Evolutionary conservation across 2,888 invertebrate genomes (phyloP).

Genomic region (Fissipunctia ypsillon): DNA sequence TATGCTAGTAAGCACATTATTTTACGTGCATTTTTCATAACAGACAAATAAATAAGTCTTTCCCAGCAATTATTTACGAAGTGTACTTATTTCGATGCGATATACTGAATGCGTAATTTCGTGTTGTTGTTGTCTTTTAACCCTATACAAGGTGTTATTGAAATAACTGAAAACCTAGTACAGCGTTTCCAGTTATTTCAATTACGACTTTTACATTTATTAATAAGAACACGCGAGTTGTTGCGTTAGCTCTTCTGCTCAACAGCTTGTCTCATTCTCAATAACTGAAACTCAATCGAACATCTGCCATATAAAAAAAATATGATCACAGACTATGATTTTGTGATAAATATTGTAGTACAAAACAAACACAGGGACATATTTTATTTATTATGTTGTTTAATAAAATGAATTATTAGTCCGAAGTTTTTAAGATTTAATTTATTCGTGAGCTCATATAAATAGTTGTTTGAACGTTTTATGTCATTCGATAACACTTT

Average conservation of each 20-base stretch:
- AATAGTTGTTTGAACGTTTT: not conserved
- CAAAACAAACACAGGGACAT: conserved; percentile 6
- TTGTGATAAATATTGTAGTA: conserved; percentile 35
- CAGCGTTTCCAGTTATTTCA: not conserved
- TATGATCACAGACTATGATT: not conserved
- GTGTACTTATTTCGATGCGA: not conserved
- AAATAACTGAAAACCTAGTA: not conserved
- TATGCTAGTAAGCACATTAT: not conserved
- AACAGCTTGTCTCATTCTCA: not conserved
- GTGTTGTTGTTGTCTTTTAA: not conserved
- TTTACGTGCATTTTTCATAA: not conserved
- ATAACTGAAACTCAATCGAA: not conserved
- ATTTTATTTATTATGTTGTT: conserved; percentile 1
- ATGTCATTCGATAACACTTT: not conserved
- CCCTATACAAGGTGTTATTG: not conserved
- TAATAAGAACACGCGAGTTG: not conserved
- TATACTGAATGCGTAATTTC: not conserved
- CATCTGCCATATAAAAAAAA: not conserved
- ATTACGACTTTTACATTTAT: not conserved
- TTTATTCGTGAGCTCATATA: not conserved
- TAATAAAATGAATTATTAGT: not conserved
- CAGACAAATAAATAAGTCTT: not conserved
- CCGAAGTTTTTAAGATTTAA: not conserved
- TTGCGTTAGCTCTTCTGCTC: not conserved
- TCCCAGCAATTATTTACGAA: not conserved